Base-by-base conservation (phyloP, 1,140 invertebrate genomes). In the Bombus soroeensis region DNA sequence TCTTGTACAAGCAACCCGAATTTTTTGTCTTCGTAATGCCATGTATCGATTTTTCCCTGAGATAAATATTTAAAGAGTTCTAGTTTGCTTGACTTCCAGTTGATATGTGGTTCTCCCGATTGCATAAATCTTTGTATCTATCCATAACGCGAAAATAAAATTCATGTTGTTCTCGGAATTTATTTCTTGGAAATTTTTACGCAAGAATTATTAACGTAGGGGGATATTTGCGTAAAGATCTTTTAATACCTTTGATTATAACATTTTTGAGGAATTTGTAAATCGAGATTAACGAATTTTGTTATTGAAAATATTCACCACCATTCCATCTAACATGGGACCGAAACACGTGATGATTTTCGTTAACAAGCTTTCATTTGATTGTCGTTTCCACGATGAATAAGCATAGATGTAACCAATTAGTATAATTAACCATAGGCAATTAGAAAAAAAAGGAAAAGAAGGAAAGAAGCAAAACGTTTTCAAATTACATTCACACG, bases 41-140 rank as follows among this genome's bases (percentile, higher is more conserved):
- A 43, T 39, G 18, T 37, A 34, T 73, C 59, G 41, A 79, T 62
- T 73, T 68, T 70, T n/a, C n/a, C 28, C 41, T 28, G 28, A 37
- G 74, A 76, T 76, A 76, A 76, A 76, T 76, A 76, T 76, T 76
- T 76, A 76, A 76, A n/a, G 6, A 57, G 34, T 59, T 62, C 74
- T 13, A 59, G 47, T 76, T 76, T 76, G 3, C 34, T 34, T 59
- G 34, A 18, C 72, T 25, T 32, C 18, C 15, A 5, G 3, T 34
- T 57, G 74, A 76, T 59, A 62, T 18, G 22, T 39, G 25, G 0
- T 25, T 62, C 53, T 37, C 25, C 9, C 8, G 25, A n/a, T 37
- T 28, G 12, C 34, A 62, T 39, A 76, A 76, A 39, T 41, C 73
- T 25, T 53, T 25, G 10, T 25, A 25, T 34, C 5, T 4, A n/a